phyloP scores from a whole-genome alignment of 2,113 vertebrate genomes.

The zebrafish (Danio rerio) region DNA sequence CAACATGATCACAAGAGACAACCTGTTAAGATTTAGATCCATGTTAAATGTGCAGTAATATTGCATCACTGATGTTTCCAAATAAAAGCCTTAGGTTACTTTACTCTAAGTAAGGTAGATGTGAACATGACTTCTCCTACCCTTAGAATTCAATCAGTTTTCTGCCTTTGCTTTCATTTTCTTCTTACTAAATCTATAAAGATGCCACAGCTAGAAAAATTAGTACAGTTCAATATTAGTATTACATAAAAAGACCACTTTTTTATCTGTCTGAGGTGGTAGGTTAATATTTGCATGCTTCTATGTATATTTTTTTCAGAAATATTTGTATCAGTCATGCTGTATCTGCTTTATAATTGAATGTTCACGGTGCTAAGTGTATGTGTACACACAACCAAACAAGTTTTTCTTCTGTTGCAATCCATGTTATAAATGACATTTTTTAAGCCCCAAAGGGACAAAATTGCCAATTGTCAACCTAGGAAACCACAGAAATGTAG shows the following conservation, averaged over 20 bases:
- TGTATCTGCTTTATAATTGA: not conserved
- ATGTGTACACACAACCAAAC: not conserved
- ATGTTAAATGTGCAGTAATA: not conserved
- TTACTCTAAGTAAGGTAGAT: not conserved
- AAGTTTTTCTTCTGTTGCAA: not conserved
- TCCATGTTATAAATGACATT: not conserved
- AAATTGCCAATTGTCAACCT: not conserved
- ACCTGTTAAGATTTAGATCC: not conserved
- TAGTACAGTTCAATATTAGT: not conserved
- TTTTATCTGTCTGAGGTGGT: not conserved
- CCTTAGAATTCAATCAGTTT: conserved; percentile 5
- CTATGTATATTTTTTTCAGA: not conserved
- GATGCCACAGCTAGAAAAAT: not conserved
- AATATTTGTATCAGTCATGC: not conserved
- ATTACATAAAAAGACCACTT: not conserved
- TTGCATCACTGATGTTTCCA: not conserved
- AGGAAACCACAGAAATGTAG: not conserved
- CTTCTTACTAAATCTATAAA: not conserved
- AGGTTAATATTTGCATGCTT: not conserved
- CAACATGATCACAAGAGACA: not conserved
- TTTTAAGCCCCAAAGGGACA: not conserved
- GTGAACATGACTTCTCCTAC: conserved; percentile 22
- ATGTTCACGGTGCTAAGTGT: not conserved
- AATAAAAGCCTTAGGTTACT: not conserved
- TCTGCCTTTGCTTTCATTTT: conserved; percentile 7